phyloP scores from a whole-genome alignment of 2,113 vertebrate species.

The Promerops cafer region DNA sequence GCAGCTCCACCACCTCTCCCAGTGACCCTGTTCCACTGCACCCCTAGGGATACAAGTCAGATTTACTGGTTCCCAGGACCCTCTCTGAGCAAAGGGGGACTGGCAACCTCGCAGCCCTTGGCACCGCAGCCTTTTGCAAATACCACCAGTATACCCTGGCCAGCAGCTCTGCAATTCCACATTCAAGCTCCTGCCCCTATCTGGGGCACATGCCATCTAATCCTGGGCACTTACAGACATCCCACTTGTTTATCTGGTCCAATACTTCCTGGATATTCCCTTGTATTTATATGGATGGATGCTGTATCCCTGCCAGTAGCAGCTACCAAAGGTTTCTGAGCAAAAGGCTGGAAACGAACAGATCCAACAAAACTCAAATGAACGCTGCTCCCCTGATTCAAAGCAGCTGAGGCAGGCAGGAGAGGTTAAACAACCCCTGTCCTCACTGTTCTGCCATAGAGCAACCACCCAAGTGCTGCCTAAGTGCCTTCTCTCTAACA shows the following conservation, averaged over 20 bases:
- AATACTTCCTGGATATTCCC: neutral
- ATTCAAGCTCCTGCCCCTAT: neutral
- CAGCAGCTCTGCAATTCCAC: neutral
- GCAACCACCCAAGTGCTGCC: neutral
- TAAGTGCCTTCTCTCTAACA: neutral
- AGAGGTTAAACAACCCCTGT: neutral
- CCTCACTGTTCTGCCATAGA: neutral
- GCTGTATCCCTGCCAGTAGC: neutral
- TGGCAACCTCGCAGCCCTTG: neutral
- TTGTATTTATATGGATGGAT: neutral
- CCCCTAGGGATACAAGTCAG: neutral
- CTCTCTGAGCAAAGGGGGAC: neutral
- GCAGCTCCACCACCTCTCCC: neutral
- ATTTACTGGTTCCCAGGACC: neutral
- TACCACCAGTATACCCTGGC: neutral
- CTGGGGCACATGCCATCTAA: neutral
- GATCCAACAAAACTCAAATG: neutral
- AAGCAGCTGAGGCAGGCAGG: neutral
- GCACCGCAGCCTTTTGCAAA: neutral
- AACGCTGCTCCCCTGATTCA: neutral
- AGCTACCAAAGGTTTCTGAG: neutral
- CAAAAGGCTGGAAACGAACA: neutral
- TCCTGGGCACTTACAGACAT: neutral
- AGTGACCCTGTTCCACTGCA: neutral
- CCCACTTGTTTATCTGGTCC: conserved; percentile 3